Evolutionary conservation across 2,888 invertebrate genomes (phyloP), one percentile per base, ranked within the genome.

Genomic region (Crematogaster levior): DNA sequence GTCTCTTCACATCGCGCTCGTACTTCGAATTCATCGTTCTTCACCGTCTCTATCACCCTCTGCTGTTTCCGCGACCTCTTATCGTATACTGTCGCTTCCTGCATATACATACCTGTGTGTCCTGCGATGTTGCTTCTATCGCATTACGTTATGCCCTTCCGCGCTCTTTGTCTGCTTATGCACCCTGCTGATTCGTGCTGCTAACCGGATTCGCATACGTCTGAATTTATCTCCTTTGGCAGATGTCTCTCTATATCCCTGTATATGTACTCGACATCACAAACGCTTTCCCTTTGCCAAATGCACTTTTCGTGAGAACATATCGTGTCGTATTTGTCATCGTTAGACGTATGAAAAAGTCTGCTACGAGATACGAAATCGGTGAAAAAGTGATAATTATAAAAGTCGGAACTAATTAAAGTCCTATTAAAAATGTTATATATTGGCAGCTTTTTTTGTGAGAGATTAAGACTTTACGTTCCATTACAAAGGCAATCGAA

Each of bases 151-250:
- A 79, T 79, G 77, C 77, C 68, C 43, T 68, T 70, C 56, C 56
- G 77, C 56, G 77, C 77, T 68, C 77, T 79, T 79, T 79, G 77
- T 79, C 77, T 70, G 56, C 43, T 79, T 58, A 43, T 77, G 46
- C 77, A 70, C 21, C 70, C 77, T 79, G 34, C 77, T 70, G 77
- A 79, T 79, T 68, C 43, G 77, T 12, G 24, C 34, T 21, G 70
- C 77, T 79, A 79, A 79, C 77, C 77, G 77, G 70, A 79, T 68
- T 79, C 77, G 43, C 56, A 79, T 56, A 56, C 48, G 53, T 77
- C 68, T 56, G 77, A 68, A 79, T 79, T 79, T 79, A 79, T 79
- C 77, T 79, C 56, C 56, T 79, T 58, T 79, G 70, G 43, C 77
- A 79, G 56, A 30, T 68, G 48, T 24, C 43, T 79, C 65, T 51